phyloP scores from a whole-genome alignment of 2,113 vertebrate genomes.

The Sus scrofa region T2T-Sscrofa CM000824.6:126593001-126593500 shows the following conservation, averaged over 20 bases:
- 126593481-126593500: constrained; percentile 24
- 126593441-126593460: not conserved
- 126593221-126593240: not conserved
- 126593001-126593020: not conserved
- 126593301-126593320: not conserved
- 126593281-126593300: not conserved
- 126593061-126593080: not conserved
- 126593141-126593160: not conserved
- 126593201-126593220: not conserved
- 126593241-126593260: not conserved
- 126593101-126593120: not conserved
- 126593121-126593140: not conserved
- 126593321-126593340: not conserved
- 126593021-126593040: not conserved
- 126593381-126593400: not conserved
- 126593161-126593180: not conserved
- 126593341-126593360: not conserved
- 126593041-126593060: not conserved
- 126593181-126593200: not conserved
- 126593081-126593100: not conserved
- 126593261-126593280: not conserved
- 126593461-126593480: not conserved
- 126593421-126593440: not conserved
- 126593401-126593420: not conserved
- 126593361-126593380: not conserved